phyloP scores from a whole-genome alignment of 2,888 invertebrate genomes.

The Ormyrus thymus region DNA sequence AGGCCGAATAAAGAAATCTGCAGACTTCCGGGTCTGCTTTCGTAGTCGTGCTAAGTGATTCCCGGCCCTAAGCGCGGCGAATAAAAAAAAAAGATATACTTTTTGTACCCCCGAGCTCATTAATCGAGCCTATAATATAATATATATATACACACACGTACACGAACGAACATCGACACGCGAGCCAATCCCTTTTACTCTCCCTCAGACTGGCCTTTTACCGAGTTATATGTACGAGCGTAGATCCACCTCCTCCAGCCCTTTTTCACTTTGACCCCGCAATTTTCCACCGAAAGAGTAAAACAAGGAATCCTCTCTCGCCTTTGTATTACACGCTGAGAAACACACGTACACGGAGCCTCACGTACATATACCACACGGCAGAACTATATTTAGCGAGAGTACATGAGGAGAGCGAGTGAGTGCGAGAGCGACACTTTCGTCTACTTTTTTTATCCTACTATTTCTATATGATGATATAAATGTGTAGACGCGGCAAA shows the following conservation, averaged over 20 bases:
- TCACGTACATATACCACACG: constrained; percentile 12
- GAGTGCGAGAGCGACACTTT: constrained; percentile 39
- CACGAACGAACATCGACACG: neutral
- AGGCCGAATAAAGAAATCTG: too few species aligned
- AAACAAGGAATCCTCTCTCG: constrained; percentile 4
- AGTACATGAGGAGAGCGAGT: constrained; percentile 9
- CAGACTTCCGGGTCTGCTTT: too few species aligned
- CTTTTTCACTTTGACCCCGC: constrained; percentile 21
- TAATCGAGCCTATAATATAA: constrained; percentile 26
- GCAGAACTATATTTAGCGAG: constrained; percentile 23
- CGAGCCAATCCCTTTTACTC: constrained; percentile 38
- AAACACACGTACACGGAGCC: neutral
- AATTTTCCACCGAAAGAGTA: constrained; percentile 33
- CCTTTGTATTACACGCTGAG: constrained; percentile 27
- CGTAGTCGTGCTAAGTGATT: neutral
- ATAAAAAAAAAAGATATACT: constrained; percentile 12
- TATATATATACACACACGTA: constrained; percentile 14
- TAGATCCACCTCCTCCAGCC: neutral
- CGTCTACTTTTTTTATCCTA: constrained; percentile 43
- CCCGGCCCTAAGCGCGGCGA: constrained; percentile 23
- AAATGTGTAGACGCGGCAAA: constrained; percentile 18
- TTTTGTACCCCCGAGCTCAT: constrained; percentile 42
- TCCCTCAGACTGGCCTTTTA: constrained; percentile 52
- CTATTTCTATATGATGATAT: constrained; percentile 21
- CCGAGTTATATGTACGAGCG: constrained; percentile 22